Base-by-base conservation (phyloP, 2,888 invertebrate genomes). In the Neoitamus cyanurus region DNA sequence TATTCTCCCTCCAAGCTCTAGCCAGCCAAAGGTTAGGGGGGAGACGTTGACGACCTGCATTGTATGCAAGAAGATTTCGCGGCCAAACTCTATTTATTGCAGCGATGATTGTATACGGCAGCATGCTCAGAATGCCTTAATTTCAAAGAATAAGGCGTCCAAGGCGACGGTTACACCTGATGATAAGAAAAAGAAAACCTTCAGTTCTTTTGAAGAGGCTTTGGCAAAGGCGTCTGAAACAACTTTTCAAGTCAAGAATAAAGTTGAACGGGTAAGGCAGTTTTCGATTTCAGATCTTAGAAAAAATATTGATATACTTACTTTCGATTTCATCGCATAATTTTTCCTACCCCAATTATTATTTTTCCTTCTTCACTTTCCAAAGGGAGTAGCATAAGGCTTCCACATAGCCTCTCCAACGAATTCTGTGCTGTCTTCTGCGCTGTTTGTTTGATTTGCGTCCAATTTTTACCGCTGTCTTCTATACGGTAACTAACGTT, bases 81-180 rank as follows among this genome's bases (percentile, higher is more conserved):
- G 96, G n/a, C 92, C 93, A n/a, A 95, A 94, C 88, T 96, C 96
- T 83, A 96, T 97, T 88, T 98, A 97, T 90, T 98, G 98, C 90
- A 96, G 97, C 88, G 96, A 97, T 88, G 93, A 94, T 37, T 98
- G 98, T 90, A 96, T 98, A 88, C 92, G 95, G 85, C 95, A 95
- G 88, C 97, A 97, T 91, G 96, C 97, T 1, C 95, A 96, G 88
- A 95, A 95, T 87, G 94, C 95, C 0, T 85, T 90, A 11, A 73
- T 82, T 5, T 48, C 80, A 0, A 75, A 58, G 3, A 88, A 87
- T 42, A 86, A 87, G 36, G 88, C 88, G 37, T 87, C 88, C 0
- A 89, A 91, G 86, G 90, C 90, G 36, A 58, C 37, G 34, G 68
- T 85, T 36, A 20, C 69, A 69, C 84, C 85, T 15, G 87, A 83